Base-by-base conservation (phyloP, 2,797 vertebrate genomes). In the Scleropages formosus region DNA sequence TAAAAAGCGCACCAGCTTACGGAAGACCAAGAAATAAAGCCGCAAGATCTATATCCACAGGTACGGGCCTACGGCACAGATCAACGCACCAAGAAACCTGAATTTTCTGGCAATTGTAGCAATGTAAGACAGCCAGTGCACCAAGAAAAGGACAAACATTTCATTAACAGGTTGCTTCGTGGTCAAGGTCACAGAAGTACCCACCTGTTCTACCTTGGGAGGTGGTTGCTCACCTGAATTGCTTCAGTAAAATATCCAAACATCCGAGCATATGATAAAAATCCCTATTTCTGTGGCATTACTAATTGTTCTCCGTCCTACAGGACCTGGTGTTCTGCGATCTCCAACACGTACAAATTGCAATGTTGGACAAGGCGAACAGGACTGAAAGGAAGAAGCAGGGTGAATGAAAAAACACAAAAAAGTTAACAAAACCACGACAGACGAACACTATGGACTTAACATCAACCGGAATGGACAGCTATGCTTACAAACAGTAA, bases 11-110 rank as follows among this genome's bases (percentile, higher is more conserved):
- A 92, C 92, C 93, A 95, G 95, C 93, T 93, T 95, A 87, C 94
- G 94, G 90, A 94, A 94, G 90, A 92, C 95, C 85, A 96, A 96
- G 83, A 95, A 98, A 90, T 98, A 94, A 98, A 83, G 88, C 84
- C 84, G 74, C 88, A 82, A 87, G 78, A 75, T 84, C 85, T 85
- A 79, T 80, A 86, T 84, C 88, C 85, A 78, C 85, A 91, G 92
- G 91, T 93, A 93, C 47, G 82, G 85, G 87, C 83, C 62, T 83
- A 82, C 75, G 61, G 44, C 60, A 71, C 12, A 46, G 87, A 85
- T 85, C 20, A 9, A 58, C 11, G n/a, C 46, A 18, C 27, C 53
- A 16, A 53, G 9, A 9, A 9, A 53, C 16, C 26, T 63, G 26
- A 63, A 9, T 8, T 9, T 24, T 27, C 26, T 64, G 22, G 26